These are phyloP conservation scores for Trogon melanurus DNA, from an alignment of 2,113 vertebrate species.

Conservation along the genomic window DNA sequence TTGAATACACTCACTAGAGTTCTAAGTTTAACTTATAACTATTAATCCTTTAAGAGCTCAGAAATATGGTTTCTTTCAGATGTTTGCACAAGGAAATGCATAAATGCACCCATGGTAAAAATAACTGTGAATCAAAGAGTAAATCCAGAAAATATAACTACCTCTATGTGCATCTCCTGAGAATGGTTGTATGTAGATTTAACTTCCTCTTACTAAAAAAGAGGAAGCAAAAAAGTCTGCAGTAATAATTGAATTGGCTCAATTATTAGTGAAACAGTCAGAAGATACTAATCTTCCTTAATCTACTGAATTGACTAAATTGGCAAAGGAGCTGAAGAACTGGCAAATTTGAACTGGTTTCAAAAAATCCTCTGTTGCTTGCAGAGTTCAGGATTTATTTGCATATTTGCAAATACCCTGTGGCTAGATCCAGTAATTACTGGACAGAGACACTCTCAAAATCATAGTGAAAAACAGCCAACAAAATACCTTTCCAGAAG, in stretches of 20 bases:
- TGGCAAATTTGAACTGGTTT: not conserved
- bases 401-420: not conserved
- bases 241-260: slow-evolving; percentile 16
- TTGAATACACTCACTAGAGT: not conserved
- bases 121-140: not conserved
- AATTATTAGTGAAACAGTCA: slow-evolving; percentile 13
- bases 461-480: not conserved
- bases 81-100: not conserved
- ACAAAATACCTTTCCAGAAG: not conserved
- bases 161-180: not conserved
- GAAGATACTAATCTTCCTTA: slow-evolving; percentile 19
- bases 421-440: not conserved
- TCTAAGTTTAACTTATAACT: not conserved
- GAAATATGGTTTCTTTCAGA: not conserved
- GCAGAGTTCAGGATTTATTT: not conserved
- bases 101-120: not conserved
- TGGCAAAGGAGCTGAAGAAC: not conserved
- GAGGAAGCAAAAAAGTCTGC: not conserved
- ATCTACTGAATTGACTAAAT: slow-evolving; percentile 6
- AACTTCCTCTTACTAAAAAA: not conserved
- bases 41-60: not conserved
- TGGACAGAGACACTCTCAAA: not conserved
- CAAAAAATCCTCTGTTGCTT: not conserved
- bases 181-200: not conserved
- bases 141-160: not conserved